Evolutionary conservation across 2,113 vertebrate genomes (phyloP).

Genomic region (Accipiter cooperii): DNA sequence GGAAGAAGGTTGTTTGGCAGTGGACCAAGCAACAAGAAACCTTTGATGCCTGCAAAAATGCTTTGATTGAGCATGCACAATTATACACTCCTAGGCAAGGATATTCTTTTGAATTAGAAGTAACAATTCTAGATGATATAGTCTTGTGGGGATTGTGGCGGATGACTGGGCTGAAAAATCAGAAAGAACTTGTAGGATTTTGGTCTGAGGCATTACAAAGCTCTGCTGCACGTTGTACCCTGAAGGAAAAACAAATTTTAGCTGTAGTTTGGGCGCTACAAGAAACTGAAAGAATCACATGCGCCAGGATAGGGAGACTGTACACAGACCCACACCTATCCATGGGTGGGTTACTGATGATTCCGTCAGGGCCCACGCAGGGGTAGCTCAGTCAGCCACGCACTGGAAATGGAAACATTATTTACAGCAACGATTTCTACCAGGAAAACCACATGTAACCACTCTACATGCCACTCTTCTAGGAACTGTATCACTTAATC

Average conservation of each 20-base stretch:
- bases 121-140: not conserved
- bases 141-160: not conserved
- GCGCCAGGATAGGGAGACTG: not conserved
- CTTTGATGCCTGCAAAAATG: not conserved
- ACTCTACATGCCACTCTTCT: not conserved
- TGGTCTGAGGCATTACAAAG: not conserved
- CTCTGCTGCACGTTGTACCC: not conserved
- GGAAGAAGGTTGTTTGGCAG: not conserved
- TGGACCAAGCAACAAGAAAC: not conserved
- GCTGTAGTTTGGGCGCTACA: not conserved
- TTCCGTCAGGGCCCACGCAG: not conserved
- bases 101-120: not conserved
- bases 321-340: too few relatives aligned
- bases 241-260: too few relatives aligned
- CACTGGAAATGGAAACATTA: not conserved
- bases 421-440: not conserved
- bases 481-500: not conserved
- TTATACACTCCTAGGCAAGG: not conserved
- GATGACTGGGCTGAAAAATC: not conserved
- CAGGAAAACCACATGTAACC: not conserved
- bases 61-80: not conserved
- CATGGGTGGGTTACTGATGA: not conserved
- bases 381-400: not conserved
- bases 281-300: not conserved
- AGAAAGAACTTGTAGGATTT: not conserved